Evolutionary conservation across 2,113 vertebrate species (phyloP).

Genomic region (Ageneiosus marmoratus): DNA sequence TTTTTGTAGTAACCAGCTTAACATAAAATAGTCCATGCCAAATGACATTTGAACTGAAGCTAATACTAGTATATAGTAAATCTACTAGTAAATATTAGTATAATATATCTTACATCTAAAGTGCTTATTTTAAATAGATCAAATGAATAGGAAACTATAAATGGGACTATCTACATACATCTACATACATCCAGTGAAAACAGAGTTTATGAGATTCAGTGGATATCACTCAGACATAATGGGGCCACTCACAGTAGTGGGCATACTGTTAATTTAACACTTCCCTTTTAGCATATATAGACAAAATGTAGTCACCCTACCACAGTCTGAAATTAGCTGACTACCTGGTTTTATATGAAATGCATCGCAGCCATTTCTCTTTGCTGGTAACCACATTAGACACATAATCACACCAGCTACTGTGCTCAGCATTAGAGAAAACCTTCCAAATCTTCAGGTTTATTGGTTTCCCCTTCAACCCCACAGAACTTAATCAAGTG

Average conservation of each 20-base stretch:
- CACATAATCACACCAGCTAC: not conserved
- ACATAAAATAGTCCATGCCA: not conserved
- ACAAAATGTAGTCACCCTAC: not conserved
- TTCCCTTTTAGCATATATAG: not conserved
- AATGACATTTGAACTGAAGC: not conserved
- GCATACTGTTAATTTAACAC: not conserved
- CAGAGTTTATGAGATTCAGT: not conserved
- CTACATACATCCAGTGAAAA: not conserved
- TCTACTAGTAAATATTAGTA: not conserved
- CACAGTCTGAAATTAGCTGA: not conserved
- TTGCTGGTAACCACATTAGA: not conserved
- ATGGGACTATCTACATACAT: not conserved
- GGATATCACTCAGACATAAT: not conserved
- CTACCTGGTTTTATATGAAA: no score
- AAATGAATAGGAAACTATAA: conserved; percentile 1
- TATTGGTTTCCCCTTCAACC: not conserved
- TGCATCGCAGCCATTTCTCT: not conserved
- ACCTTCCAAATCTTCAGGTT: no score
- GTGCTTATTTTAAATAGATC: not conserved
- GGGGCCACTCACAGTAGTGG: not conserved
- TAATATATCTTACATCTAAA: not conserved
- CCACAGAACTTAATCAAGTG: not conserved
- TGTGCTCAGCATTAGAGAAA: conserved; percentile 3
- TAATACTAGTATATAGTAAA: not conserved
- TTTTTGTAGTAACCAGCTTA: not conserved